These are phyloP conservation scores for Drosophila baimaii DNA, from an alignment of 1,140 invertebrate species.

Conservation along the genomic window DNA sequence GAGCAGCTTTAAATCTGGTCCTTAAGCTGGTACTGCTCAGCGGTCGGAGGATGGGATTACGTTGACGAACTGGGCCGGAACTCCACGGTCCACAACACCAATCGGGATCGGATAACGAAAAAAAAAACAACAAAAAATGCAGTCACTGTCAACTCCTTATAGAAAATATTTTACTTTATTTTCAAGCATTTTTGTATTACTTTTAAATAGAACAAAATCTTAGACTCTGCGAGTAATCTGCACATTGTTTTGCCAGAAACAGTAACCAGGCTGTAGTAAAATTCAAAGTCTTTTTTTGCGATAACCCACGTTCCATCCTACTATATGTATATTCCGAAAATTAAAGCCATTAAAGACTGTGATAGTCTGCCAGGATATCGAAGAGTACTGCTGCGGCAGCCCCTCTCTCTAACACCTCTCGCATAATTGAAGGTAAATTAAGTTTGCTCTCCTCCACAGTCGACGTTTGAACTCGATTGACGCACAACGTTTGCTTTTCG, in stretches of 20 bases:
- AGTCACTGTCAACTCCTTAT: neutral
- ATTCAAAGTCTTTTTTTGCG: no score
- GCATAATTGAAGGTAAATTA: constrained; percentile 60
- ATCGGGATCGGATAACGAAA: no score
- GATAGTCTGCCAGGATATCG: neutral
- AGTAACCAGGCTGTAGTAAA: neutral
- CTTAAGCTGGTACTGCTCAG: no score
- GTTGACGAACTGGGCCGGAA: no score
- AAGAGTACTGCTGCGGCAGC: neutral
- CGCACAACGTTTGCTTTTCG: constrained; percentile 45
- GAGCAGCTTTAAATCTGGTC: no score
- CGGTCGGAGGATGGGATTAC: no score
- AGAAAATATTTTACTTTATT: neutral
- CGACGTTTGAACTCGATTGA: constrained; percentile 43
- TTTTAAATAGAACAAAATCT: no score
- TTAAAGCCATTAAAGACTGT: constrained; percentile 12
- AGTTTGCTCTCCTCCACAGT: constrained; percentile 50
- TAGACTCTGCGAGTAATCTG: no score
- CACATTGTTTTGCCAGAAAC: no score
- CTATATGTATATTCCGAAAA: constrained; percentile 12
- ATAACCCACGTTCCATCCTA: neutral
- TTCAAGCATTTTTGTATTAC: no score
- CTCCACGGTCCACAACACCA: no score
- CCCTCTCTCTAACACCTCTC: constrained; percentile 29
- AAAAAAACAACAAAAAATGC: neutral